These are phyloP conservation scores for Malurus splendens DNA, from an alignment of 2,797 vertebrate species.

Conservation along the genomic window DNA sequence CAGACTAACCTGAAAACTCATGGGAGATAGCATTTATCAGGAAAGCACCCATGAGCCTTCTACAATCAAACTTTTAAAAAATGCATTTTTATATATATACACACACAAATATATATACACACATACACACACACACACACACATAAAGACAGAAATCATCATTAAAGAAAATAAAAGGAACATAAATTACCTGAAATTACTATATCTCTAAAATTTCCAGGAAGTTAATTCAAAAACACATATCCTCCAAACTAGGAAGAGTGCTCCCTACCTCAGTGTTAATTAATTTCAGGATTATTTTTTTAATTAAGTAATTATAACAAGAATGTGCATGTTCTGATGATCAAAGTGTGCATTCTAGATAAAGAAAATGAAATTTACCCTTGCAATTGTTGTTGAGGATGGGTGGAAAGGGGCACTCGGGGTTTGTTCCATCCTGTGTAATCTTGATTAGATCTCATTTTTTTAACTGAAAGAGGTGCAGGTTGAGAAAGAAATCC, in stretches of 20 bases:
- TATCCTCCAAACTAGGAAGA: background rate
- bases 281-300: background rate
- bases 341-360: background rate
- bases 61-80: background rate
- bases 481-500: conserved; percentile 88
- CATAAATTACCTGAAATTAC: background rate
- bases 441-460: conserved; percentile 88
- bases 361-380: conserved; percentile 60
- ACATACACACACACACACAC: background rate
- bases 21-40: background rate
- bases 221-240: background rate
- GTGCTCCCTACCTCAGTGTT: background rate
- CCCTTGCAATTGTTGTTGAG: conserved; percentile 92
- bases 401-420: conserved; percentile 79
- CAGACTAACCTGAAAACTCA: background rate
- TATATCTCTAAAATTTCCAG: background rate
- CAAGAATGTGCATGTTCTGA: background rate
- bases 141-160: background rate
- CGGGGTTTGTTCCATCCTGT: conserved; percentile 94
- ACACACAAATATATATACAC: background rate
- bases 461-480: conserved; percentile 88
- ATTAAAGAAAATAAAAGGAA: background rate
- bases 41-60: background rate
- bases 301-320: background rate
- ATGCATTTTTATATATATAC: background rate